Evolutionary conservation across 2,113 vertebrate genomes (phyloP), one percentile per base, ranked within the genome.

Genomic region (Cavia porcellus): DNA sequence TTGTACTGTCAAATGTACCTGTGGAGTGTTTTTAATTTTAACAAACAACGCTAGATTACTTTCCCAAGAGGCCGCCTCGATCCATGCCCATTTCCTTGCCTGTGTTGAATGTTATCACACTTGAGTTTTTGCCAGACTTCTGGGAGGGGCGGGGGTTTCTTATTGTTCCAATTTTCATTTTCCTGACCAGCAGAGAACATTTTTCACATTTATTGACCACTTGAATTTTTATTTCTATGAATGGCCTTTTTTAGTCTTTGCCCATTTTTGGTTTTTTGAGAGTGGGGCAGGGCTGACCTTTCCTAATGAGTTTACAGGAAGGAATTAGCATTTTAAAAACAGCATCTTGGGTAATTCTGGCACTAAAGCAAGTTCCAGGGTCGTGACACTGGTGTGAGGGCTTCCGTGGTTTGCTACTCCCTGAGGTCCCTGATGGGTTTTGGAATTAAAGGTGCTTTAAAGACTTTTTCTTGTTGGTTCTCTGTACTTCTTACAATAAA

Each of bases 121-220:
- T 91, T 97, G 95, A 90, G 20, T 74, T 42, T 52, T 45, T 68
- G 94, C 89, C 93, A 96, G 4, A 20, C 66, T 90, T 70, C 64
- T 74, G 19, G 20, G 45, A 19, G n/a, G 30, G 38, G 38, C 59
- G 62, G 38, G 47, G 25, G 6, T 68, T 70, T 62, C 89, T 92
- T 62, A 85, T 96, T 95, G 95, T 97, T 96, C 95, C 68, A 55
- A 85, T 86, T 84, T 89, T 89, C 52, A 62, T 85, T 95, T 97
- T 94, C 96, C 96, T 89, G 74, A 89, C 74, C 86, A 89, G 91
- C 66, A 95, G 72, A 88, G 70, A 89, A 80, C 62, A 45, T 95
- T 96, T 77, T 61, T 92, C 62, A 77, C 11, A 10, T 75, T 93
- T 93, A 70, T 84, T 32, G 92, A 25, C 61, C n/a, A 17, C 81